Base-by-base conservation (phyloP, 2,797 vertebrate species). In the Tangara arthus region DNA sequence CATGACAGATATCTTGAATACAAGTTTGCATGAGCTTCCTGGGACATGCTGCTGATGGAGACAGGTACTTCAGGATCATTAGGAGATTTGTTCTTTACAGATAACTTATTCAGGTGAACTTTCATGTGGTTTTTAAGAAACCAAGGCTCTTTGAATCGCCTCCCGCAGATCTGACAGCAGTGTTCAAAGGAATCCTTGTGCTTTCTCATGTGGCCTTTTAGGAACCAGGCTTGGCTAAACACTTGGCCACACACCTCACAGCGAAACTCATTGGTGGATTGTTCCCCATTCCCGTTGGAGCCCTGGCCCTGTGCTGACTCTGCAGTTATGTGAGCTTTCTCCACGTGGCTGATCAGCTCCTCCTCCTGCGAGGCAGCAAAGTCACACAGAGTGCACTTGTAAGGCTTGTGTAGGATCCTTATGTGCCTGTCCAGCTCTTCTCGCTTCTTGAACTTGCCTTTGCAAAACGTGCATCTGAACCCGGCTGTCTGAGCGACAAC, bases 91-190 rank as follows among this genome's bases (percentile, higher is more conserved):
- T 95, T 99, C 98, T 99, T 99, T 91, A 99, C 99, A 11, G 99
- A 99, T 82, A 99, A 96, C 93, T 99, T 99, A 97, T 99, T 99
- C 95, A 99, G 98, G 96, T 99, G 99, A 64, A 99, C 99, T 97
- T 99, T 99, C 99, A 99, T 99, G 97, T 99, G 99, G 94, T 99
- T 99, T 97, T 99, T 99, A 55, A 99, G 98, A 97, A 99, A 99
- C 99, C 99, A 99, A 69, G 99, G 99, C 96, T 99, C 99, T 89
- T 99, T 99, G 97, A 99, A 99, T 92, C 99, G 98, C 56, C 99
- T 98, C 82, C 99, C 99, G 1, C 99, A 99, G 91, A 99, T 99
- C 98, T 99, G 99, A 96, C 99, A 99, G 97, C 99, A 99, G 97
- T 99, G 99, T 93, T 99, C 99, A 83, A 99, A 99, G 26, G 99